Conservation (phyloP, 2,113 vertebrate species). For the Pelobates fuscus region DNA sequence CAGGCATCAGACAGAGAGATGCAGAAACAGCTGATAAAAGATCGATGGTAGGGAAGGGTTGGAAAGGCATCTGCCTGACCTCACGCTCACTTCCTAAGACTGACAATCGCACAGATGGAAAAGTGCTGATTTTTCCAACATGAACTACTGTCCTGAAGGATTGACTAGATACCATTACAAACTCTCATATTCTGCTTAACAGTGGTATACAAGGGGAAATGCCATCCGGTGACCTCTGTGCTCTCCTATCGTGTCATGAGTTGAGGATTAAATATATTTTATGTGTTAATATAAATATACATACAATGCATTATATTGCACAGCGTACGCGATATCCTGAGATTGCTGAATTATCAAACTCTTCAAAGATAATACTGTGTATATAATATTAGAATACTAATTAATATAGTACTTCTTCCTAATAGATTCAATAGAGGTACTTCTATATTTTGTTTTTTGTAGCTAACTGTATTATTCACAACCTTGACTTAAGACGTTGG, state of each 20-base stretch:
- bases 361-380: too few relatives aligned
- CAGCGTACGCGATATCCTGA: too few relatives aligned
- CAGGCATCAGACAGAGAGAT: constrained; percentile 27
- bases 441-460: too few relatives aligned
- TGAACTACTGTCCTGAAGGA: constrained; percentile 36
- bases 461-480: too few relatives aligned
- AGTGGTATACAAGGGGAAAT: constrained; percentile 20
- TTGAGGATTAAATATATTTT: too few relatives aligned
- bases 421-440: too few relatives aligned
- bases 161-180: constrained; percentile 29
- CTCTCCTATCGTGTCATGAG: constrained; percentile 6
- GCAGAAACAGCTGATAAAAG: constrained; percentile 24
- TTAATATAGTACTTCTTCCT: too few relatives aligned
- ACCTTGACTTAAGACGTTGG: too few relatives aligned
- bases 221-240: background rate
- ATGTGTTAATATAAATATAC: too few relatives aligned
- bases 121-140: constrained; percentile 36
- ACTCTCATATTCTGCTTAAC: constrained; percentile 24
- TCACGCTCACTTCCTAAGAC: constrained; percentile 31
- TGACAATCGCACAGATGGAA: constrained; percentile 39
- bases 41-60: background rate
- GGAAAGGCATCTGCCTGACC: constrained; percentile 35
- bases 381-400: too few relatives aligned
- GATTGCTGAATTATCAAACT: too few relatives aligned
- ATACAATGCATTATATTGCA: too few relatives aligned